Conservation (phyloP, 2,113 vertebrate species). For the Triplophysa tibetana region DNA sequence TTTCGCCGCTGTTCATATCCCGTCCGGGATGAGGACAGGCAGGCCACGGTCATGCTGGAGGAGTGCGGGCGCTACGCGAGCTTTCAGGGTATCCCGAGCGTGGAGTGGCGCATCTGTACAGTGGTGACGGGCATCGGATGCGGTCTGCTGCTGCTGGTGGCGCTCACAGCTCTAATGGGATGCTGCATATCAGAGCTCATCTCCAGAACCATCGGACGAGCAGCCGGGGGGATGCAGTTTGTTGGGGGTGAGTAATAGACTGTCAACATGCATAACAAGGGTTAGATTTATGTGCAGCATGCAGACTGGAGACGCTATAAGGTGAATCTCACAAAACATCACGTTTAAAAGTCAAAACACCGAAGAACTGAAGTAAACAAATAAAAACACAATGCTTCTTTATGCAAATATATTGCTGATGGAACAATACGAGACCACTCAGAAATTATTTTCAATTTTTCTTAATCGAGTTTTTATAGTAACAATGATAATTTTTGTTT, state of each 20-base stretch:
- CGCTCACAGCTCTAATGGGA: slow-evolving; percentile 92
- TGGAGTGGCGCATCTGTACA: slow-evolving; percentile 93
- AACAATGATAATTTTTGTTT: no score
- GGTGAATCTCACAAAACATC: no score
- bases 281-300: background rate
- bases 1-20: slow-evolving; percentile 97
- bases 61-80: slow-evolving; percentile 96
- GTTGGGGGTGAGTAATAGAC: slow-evolving; percentile 86
- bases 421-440: no score
- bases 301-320: background rate
- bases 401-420: no score
- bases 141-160: slow-evolving; percentile 92
- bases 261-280: background rate
- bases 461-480: no score
- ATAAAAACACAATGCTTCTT: no score
- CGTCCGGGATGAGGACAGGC: slow-evolving; percentile 85
- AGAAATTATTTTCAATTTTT: no score
- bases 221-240: slow-evolving; percentile 95
- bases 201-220: slow-evolving; percentile 93
- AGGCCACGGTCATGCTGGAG: slow-evolving; percentile 95
- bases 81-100: slow-evolving; percentile 91
- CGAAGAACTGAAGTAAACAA: no score
- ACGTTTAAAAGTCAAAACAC: no score
- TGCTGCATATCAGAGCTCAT: slow-evolving; percentile 97
- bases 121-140: slow-evolving; percentile 93